phyloP scores from a whole-genome alignment of 1,140 invertebrate genomes.

The Apolygus lucorum region DNA sequence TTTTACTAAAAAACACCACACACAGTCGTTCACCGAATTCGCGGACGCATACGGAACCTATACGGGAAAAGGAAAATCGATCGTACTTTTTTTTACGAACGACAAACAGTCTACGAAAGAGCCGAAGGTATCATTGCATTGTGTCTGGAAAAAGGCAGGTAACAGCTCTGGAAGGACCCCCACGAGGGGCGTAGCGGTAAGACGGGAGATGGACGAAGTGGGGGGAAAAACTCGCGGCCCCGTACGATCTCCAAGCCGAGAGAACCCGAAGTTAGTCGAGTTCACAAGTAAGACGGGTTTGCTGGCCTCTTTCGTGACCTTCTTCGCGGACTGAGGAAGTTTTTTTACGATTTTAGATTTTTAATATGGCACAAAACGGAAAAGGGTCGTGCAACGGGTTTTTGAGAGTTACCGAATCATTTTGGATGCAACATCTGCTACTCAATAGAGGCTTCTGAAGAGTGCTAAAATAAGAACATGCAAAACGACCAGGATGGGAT shows the following conservation, averaged over 20 bases:
- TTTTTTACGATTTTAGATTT: not conserved
- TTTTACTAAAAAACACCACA: not conserved
- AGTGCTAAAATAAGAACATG: not conserved
- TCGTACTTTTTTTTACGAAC: not conserved
- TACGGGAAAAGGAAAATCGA: not conserved
- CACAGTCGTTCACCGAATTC: not conserved
- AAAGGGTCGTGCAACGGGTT: not conserved
- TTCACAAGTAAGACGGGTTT: conserved; percentile 1
- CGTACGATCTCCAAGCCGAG: not conserved
- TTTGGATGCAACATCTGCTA: not conserved
- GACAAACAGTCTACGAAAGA: not conserved
- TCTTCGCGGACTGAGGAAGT: not conserved
- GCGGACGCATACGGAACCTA: not conserved
- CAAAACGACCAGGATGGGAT: not conserved
- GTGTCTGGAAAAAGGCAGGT: not conserved
- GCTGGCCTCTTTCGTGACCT: not conserved
- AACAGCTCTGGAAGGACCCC: not conserved
- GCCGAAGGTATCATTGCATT: not conserved
- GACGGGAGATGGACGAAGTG: not conserved
- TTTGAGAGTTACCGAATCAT: not conserved
- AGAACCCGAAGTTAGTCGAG: not conserved
- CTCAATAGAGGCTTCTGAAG: not conserved
- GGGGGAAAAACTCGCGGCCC: not conserved
- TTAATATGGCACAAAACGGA: not conserved
- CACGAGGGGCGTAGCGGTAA: not conserved